A percentile compares a stretch with the other conserved stretches of the same genome.
These are phyloP conservation scores for Ypsolopha scabrella DNA, from an alignment of 2,888 invertebrate species.

Conservation along the genomic window DNA sequence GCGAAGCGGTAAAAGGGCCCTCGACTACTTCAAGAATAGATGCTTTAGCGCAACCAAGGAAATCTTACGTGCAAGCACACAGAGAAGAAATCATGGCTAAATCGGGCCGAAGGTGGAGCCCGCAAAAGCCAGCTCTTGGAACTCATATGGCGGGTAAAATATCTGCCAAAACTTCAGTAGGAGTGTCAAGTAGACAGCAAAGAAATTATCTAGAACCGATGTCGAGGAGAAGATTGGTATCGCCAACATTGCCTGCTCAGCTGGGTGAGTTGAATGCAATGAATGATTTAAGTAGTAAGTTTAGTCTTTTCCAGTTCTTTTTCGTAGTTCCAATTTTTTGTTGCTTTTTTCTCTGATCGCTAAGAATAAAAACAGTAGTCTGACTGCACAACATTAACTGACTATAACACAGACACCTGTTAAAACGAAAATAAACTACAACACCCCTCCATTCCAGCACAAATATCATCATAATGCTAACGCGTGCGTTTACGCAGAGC, in stretches of 20 bases:
- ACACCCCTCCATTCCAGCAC: background rate
- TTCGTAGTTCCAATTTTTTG: too few species aligned
- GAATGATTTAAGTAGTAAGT: too few species aligned
- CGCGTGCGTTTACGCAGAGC: constrained; percentile 2
- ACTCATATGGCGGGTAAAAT: constrained; percentile 18
- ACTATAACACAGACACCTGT: too few species aligned
- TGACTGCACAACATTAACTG: too few species aligned
- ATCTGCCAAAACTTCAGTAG: constrained; percentile 2
- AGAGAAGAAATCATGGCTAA: constrained; percentile 36
- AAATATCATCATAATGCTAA: background rate
- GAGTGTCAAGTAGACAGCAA: background rate
- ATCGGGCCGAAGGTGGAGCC: constrained; percentile 29
- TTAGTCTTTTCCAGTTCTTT: too few species aligned
- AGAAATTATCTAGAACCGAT: background rate
- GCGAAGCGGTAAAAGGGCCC: constrained; percentile 58
- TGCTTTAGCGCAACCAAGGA: constrained; percentile 51
- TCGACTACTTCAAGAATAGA: constrained; percentile 40
- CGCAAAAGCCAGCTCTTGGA: constrained; percentile 23
- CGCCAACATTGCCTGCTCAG: too few species aligned
- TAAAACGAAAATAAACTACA: background rate
- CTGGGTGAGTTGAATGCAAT: too few species aligned
- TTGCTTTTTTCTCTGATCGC: too few species aligned
- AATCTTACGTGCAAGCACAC: constrained; percentile 39
- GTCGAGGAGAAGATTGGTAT: too few species aligned
- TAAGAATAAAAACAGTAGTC: too few species aligned